Evolutionary conservation across 2,888 invertebrate species (phyloP), one percentile per base, ranked within the genome.

Genomic region (Rhamphomyia laevipes): DNA sequence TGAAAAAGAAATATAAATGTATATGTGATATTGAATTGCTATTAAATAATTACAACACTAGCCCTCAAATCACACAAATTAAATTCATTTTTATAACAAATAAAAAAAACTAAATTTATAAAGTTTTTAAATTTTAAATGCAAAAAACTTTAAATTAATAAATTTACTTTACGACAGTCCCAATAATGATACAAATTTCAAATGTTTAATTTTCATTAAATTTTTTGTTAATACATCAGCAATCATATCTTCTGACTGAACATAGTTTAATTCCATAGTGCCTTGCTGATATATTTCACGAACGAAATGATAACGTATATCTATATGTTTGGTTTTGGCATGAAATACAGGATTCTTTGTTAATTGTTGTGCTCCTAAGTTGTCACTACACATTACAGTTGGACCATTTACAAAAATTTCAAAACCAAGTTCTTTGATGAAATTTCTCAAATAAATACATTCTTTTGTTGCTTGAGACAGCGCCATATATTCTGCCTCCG

Each of bases 321-420:
- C 46, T 15, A 46, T 44, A 43, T 51, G 47, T 31, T 54, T 52
- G 3, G 48, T 52, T 17, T 37, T 47, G 30, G 27, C 31, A 10
- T 47, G 47, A 18, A 17, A 47, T n/a, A 43, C 15, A 16, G 43
- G 42, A 13, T 47, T 47, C 27, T 35, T 47, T 23, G 42, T 33
- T 35, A 47, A 41, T 41, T 42, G 41, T 21, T n/a, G 41, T 12
- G 42, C 30, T 10, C 47, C 33, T 2, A 41, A 16, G 35, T 42
- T 47, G 43, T 47, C 47, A n/a, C 43, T 35, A 18, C 23, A 41
- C 10, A 47, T 35, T 35, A n/a, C 2, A n/a, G 35, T 35, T 13
- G 35, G 35, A 10, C 13, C 13, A 3, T 13, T 10, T n/a, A 35
- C n/a, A 4, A 35, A 13, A 2, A 2, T 35, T 6, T 35, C 5